Evolutionary conservation across 2,113 vertebrate species (phyloP).

Genomic region (Mola mola): DNA sequence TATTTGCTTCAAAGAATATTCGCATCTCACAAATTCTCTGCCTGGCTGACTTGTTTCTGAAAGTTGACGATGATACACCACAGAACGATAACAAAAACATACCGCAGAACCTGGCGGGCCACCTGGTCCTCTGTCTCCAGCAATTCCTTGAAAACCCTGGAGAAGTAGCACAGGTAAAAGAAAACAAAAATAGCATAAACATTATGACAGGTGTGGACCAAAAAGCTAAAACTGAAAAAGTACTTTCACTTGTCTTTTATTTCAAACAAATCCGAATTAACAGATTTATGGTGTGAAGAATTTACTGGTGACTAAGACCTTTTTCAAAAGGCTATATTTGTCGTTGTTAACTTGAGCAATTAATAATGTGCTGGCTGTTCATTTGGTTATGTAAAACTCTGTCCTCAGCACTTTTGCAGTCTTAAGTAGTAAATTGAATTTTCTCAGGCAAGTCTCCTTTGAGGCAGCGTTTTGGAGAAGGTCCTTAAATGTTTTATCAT

Average conservation of each 20-base stretch:
- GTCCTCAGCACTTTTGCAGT: conserved; percentile 1
- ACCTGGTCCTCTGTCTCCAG: conserved; percentile 76
- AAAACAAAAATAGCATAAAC: neutral
- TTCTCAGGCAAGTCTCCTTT: too few species aligned
- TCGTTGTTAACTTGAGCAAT: conserved; percentile 6
- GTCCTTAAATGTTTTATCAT: too few species aligned
- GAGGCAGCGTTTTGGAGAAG: too few species aligned
- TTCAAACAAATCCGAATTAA: neutral
- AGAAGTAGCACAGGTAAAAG: conserved; percentile 10
- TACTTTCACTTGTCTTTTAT: neutral
- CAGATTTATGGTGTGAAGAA: neutral
- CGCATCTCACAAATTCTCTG: neutral
- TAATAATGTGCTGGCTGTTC: too few species aligned
- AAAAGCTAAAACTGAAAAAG: conserved; percentile 6
- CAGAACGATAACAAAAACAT: conserved; percentile 39
- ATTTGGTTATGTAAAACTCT: neutral
- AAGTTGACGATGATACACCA: conserved; percentile 2
- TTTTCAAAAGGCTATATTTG: conserved; percentile 1
- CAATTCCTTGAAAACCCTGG: conserved; percentile 83
- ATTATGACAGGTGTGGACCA: neutral
- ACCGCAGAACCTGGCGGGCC: conserved; percentile 83
- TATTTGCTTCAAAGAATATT: neutral
- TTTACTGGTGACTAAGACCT: conserved; percentile 19
- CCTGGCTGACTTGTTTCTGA: neutral
- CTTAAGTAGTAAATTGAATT: too few species aligned